Base-by-base conservation (phyloP, 2,797 vertebrate genomes). In the Rhabdophis nuchalis region DNA sequence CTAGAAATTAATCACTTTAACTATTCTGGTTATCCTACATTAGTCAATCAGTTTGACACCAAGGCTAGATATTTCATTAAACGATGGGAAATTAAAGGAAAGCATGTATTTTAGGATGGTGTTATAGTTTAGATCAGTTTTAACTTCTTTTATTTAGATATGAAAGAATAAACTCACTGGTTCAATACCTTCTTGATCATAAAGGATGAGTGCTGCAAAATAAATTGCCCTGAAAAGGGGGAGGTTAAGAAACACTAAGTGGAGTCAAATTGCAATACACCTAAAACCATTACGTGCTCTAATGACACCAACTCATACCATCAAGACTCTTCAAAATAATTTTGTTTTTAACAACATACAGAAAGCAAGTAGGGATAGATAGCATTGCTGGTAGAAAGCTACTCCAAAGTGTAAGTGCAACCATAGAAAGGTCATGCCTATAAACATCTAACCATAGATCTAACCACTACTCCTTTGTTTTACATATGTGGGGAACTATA, bases 91-190 rank as follows among this genome's bases (percentile, higher is more conserved):
- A 64, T 23, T 29, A 93, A 93, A 56, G 85, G 57, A 41, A 88
- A 64, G 27, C 32, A 50, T 56, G 27, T 56, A n/a, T 64, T 88
- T 91, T 86, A 90, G 72, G 36, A 61, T 1, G 1, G 11, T 12
- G 27, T 61, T 29, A 89, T 11, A 27, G 72, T 23, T 32, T 88
- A 29, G 27, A 11, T 61, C 27, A 61, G 27, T 61, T 46, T 89
- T 89, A 89, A 91, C 41, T 58, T 25, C 85, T 93, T 89, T 89
- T 57, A 60, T 52, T 89, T 86, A 58, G 85, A 82, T 27, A 32
- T 64, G n/a, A 4, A 91, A 89, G 3, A 86, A 85, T 86, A 46
- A 91, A 60, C 87, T 58, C 25, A 36, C 14, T 23, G 68, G 86
- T 91, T 91, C 86, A 72, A 89, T 77, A 27, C 29, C 3, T 25